Base-by-base conservation (phyloP, 2,797 vertebrate species). In the Peromyscus nudipes region DNA sequence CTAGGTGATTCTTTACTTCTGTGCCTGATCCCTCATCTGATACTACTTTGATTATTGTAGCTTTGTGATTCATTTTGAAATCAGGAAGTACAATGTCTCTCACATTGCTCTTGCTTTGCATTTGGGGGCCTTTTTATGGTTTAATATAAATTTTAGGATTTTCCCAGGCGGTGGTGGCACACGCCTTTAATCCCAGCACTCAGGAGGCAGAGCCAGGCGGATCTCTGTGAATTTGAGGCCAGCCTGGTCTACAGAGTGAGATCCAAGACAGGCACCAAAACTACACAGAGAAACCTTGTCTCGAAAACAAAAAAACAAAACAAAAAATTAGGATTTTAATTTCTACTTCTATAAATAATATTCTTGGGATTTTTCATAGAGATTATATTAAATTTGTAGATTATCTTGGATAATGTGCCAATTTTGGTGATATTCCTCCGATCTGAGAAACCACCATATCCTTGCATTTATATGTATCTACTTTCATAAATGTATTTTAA, bases 401-500 rank as follows among this genome's bases (percentile, higher is more conserved):
- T 93, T 69, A 65, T 7, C 8, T 71, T 79, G 43, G 21, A 23
- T 71, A 84, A 31, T 62, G 67, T 64, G 43, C 25, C 60, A 25
- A 90, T 80, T 93, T 79, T 86, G 37, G 64, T 40, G 43, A 46
- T 91, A 67, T 86, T 81, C 17, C 37, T 91, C 55, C 37, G 86
- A 14, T 91, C 25, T 40, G 46, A 81, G 57, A 87, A 82, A 52
- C 52, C 16, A 43, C 2, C 3, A 31, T 91, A 31, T 37, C 64
- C 19, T 55, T n/a, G 27, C 17, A 57, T 75, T 86, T 75, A 40
- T 75, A 40, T 82, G 40, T 76, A 49, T 91, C 75, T 87, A 65
- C 73, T 88, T 73, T 83, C 67, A 43, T 89, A 94, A 91, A 89
- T 89, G 23, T 65, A 93, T 82, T 97, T 95, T 96, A 69, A 96